Evolutionary conservation across 1,140 invertebrate species (phyloP), one percentile per base, ranked within the genome.

Genomic region (Aricia agestis): DNA sequence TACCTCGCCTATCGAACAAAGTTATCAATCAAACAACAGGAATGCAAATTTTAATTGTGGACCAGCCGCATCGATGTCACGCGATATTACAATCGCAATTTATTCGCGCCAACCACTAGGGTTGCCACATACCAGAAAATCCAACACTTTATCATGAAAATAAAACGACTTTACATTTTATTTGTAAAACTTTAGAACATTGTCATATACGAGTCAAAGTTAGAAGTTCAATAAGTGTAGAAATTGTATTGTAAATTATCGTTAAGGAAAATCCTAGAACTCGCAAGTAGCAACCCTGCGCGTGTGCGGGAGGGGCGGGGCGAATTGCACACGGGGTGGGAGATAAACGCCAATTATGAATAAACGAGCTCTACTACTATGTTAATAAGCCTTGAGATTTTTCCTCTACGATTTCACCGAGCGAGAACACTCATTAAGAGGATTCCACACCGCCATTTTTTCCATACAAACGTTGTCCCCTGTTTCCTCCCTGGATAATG

Each of bases 1-100:
- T 52, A 52, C 45, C 36, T 73, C 69, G 65, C 17, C 58, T 73
- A 67, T 73, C 31, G 18, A 87, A 88, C 84, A 82, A 74, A 87
- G 83, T 87, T 88, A 90, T 90, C 87, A 88, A 89, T 90, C 85
- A 88, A 78, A 83, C 72, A 72, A 78, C 78, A 82, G 75, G 79
- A 86, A 89, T 88, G 86, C 83, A 88, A 88, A 89, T 89, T 90
- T 89, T 88, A 90, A 88, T 90, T 88, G 86, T 88, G 72, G 73
- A 72, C 76, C 72, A 75, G 78, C 75, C 75, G 80, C 78, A 78
- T 78, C 79, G 78, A 76, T 82, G 82, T 85, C 81, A 78, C 79
- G 72, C 72, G 79, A 79, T 87, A 85, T 90, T 86, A 87, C 82
- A 79, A 79, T 82, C 78, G 74, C 82, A 83, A 85, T 87, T 81